Conservation (phyloP, 2,113 vertebrate species). For the Pollachius pollachius region DNA sequence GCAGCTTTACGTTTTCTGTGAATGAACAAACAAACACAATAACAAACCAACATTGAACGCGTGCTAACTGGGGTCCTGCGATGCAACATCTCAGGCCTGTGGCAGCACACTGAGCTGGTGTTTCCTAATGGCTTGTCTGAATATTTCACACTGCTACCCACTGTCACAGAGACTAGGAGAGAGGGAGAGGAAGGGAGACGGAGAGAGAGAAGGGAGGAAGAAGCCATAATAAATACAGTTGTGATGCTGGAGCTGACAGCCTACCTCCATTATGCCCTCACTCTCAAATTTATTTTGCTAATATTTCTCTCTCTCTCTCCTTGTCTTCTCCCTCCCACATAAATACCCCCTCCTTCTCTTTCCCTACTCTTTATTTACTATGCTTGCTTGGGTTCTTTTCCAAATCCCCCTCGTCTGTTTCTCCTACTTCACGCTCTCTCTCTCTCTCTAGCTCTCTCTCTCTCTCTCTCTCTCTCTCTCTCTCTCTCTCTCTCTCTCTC, state of each 20-base stretch:
- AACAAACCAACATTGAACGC: too few species aligned
- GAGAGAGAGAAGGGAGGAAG: constrained; percentile 28
- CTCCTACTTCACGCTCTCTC: constrained; percentile 15
- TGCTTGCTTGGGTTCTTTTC: too few species aligned
- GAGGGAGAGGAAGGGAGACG: constrained; percentile 44
- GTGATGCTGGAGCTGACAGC: constrained; percentile 37
- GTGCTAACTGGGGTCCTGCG: too few species aligned
- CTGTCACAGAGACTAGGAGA: constrained; percentile 40
- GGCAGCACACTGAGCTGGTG: constrained; percentile 51
- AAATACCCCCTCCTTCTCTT: constrained; percentile 24
- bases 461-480: constrained; percentile 11
- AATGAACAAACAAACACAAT: too few species aligned
- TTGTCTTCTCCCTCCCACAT: constrained; percentile 22
- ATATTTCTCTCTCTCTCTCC: neutral
- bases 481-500: neutral
- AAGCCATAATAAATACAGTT: constrained; percentile 51
- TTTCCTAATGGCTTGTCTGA: constrained; percentile 56
- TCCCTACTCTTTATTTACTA: constrained; percentile 4
- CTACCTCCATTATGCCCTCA: constrained; percentile 23
- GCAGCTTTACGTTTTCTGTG: too few species aligned
- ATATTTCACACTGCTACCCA: constrained; percentile 60
- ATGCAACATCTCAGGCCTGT: constrained; percentile 18
- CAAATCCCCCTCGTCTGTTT: too few species aligned
- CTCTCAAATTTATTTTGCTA: constrained; percentile 6
- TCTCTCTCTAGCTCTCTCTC: neutral